Evolutionary conservation across 2,888 invertebrate species (phyloP).

Genomic region (Gisinianus flammeolus): DNA sequence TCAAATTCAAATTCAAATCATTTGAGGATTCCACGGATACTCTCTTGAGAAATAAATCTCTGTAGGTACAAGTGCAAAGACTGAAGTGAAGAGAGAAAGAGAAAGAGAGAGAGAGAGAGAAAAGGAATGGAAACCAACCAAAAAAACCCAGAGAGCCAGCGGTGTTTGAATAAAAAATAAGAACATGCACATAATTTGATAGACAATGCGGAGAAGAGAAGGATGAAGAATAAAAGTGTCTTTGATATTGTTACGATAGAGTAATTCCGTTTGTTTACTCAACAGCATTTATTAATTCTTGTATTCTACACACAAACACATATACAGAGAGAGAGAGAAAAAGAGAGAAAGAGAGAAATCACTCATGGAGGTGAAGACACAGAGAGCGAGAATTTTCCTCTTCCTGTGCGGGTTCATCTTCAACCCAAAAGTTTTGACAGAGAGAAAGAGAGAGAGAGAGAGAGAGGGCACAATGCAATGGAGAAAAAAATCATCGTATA

Average conservation of each 20-base stretch:
- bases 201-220: constrained; percentile 20
- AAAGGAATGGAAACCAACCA: background rate
- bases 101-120: background rate
- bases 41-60: no score
- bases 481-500: constrained; percentile 5
- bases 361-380: constrained; percentile 9
- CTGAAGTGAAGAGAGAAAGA: background rate
- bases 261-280: constrained; percentile 41
- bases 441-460: no score
- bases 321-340: no score
- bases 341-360: background rate
- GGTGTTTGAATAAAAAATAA: background rate
- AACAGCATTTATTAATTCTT: background rate
- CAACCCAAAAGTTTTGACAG: no score
- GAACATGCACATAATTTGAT: constrained; percentile 25
- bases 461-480: no score
- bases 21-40: no score
- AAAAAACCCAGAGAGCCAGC: no score
- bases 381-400: constrained; percentile 8
- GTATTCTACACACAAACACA: background rate
- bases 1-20: no score
- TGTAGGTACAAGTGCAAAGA: background rate
- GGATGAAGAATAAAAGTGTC: constrained; percentile 18
- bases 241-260: constrained; percentile 36
- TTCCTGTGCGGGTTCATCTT: constrained; percentile 31